Conservation (phyloP, 2,888 invertebrate genomes). For the Spodoptera picta region DNA sequence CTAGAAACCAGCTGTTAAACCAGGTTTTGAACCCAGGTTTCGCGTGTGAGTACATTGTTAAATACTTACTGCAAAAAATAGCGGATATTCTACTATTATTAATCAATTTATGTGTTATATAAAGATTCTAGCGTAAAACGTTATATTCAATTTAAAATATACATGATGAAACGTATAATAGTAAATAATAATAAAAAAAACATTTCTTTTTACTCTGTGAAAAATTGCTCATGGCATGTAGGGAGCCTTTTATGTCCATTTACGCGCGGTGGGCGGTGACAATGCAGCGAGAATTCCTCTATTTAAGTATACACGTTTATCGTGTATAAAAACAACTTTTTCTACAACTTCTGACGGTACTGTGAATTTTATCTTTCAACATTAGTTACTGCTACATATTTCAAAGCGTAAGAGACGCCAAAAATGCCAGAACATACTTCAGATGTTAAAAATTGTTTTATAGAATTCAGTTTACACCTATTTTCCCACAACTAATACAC, state of each 20-base stretch:
- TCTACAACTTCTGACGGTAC: neutral
- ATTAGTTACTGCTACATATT: too few relatives aligned
- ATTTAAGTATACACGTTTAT: conserved; percentile 3
- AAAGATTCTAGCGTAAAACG: neutral
- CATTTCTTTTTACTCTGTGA: conserved; percentile 8
- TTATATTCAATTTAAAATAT: neutral
- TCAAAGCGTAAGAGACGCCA: neutral
- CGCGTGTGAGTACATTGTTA: conserved; percentile 1
- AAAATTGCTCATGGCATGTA: conserved; percentile 14
- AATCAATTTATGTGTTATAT: neutral
- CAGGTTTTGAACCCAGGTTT: neutral
- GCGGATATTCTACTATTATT: neutral
- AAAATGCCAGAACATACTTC: conserved; percentile 1
- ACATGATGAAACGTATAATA: neutral
- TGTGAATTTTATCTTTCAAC: too few relatives aligned
- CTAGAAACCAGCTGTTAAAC: conserved; percentile 19
- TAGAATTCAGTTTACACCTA: conserved; percentile 6
- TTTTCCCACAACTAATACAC: conserved; percentile 22
- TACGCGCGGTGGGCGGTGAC: conserved; percentile 9
- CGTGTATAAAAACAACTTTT: neutral
- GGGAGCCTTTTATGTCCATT: conserved; percentile 14
- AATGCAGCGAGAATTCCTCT: conserved; percentile 9
- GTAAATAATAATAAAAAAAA: too few relatives aligned
- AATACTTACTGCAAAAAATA: conserved; percentile 1
- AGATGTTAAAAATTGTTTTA: neutral